phyloP scores from a whole-genome alignment of 2,888 invertebrate species.

The Hypomecis punctinalis region DNA sequence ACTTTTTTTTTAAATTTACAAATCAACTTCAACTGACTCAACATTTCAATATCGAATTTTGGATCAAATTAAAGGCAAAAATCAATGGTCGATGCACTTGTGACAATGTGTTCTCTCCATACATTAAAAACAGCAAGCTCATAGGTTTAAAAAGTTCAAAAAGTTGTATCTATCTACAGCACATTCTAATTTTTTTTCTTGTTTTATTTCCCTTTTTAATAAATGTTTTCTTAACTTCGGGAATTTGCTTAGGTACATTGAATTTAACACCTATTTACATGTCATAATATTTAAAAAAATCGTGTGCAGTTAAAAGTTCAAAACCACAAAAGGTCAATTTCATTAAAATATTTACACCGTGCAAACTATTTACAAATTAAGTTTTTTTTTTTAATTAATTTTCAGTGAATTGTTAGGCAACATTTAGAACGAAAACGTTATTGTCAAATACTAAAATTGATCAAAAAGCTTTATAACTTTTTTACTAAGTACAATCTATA shows the following conservation, averaged over 20 bases:
- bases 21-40: too few species aligned
- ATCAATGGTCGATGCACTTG: too few species aligned
- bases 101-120: neutral
- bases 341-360: constrained; percentile 42
- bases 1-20: too few species aligned
- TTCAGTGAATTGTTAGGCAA: constrained; percentile 28
- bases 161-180: constrained; percentile 15
- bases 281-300: constrained; percentile 3
- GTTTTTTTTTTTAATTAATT: neutral
- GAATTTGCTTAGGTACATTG: constrained; percentile 7
- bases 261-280: constrained; percentile 6
- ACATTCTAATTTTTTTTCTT: constrained; percentile 7
- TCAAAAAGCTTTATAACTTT: constrained; percentile 19
- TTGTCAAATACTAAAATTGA: constrained; percentile 35
- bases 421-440: constrained; percentile 29
- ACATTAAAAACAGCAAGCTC: constrained; percentile 37
- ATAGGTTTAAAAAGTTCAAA: constrained; percentile 45
- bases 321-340: constrained; percentile 20
- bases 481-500: constrained; percentile 63
- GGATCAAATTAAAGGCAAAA: too few species aligned
- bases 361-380: constrained; percentile 53
- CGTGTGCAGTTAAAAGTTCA: constrained; percentile 8
- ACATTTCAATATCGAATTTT: too few species aligned
- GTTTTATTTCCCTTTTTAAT: constrained; percentile 4
- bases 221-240: constrained; percentile 2